Conservation (phyloP, 1,140 invertebrate species). For the Anastrepha obliqua region DNA sequence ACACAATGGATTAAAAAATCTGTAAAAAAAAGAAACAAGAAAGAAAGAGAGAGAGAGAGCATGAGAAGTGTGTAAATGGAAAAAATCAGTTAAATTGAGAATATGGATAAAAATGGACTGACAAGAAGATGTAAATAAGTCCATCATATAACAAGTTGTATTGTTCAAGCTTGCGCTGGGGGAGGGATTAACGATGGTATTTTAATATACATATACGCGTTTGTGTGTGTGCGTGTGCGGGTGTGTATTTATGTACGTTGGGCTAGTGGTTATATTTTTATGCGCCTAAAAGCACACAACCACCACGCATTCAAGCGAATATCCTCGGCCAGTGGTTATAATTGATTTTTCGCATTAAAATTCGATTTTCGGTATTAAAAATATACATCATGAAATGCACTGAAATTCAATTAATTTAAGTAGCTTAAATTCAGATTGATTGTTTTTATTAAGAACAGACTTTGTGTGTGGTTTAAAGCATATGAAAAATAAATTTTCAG, state of each 20-base stretch:
- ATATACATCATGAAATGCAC: slow-evolving; percentile 41
- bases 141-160: slow-evolving; percentile 46
- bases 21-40: not conserved
- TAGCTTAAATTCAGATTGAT: slow-evolving; percentile 52
- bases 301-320: not conserved
- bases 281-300: slow-evolving; percentile 11
- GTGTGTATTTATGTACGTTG: not conserved
- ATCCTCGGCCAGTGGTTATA: slow-evolving; percentile 10
- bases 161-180: not conserved
- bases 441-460: not conserved
- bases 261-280: not conserved
- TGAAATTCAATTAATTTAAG: slow-evolving; percentile 52
- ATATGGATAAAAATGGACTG: slow-evolving; percentile 48
- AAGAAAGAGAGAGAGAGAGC: not conserved
- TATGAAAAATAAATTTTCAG: too few relatives aligned
- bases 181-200: slow-evolving; percentile 10
- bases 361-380: slow-evolving; percentile 44
- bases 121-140: slow-evolving; percentile 50
- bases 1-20: slow-evolving; percentile 53
- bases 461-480: not conserved
- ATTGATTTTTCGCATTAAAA: slow-evolving; percentile 53
- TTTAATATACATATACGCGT: not conserved
- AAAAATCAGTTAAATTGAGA: slow-evolving; percentile 36
- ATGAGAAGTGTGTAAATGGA: not conserved
- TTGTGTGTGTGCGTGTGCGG: not conserved